Conservation (phyloP, 2,113 vertebrate species). For the Pyxicephalus adspersus region DNA sequence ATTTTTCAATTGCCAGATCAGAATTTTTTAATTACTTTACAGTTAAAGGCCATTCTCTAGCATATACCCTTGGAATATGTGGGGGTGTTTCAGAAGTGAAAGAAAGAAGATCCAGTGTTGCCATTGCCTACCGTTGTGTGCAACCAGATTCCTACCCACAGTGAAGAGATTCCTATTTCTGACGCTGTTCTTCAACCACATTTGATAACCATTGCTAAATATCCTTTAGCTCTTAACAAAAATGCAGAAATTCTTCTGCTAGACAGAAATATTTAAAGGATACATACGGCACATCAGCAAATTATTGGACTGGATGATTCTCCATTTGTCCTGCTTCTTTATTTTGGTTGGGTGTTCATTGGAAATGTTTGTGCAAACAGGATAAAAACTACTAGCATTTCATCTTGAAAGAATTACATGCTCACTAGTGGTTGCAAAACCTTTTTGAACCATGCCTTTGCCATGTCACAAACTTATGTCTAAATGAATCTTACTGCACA, state of each 20-base stretch:
- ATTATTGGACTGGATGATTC: no score
- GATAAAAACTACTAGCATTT: no score
- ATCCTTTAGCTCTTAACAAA: not conserved
- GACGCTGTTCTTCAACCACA: not conserved
- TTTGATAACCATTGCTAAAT: not conserved
- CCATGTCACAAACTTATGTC: no score
- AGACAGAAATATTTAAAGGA: not conserved
- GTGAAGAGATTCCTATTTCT: constrained; percentile 18
- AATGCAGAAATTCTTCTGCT: constrained; percentile 16
- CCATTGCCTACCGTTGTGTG: constrained; percentile 22
- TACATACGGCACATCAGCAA: not conserved
- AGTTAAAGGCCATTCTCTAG: not conserved
- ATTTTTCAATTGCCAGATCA: constrained; percentile 16
- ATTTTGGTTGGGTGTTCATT: no score
- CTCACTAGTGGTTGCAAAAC: no score
- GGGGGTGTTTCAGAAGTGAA: not conserved
- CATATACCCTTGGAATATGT: constrained; percentile 21
- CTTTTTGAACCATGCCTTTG: no score
- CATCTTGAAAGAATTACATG: no score
- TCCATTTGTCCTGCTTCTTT: no score
- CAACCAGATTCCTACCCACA: constrained; percentile 14
- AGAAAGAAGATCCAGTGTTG: constrained; percentile 2
- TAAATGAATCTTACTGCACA: no score
- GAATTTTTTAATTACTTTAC: constrained; percentile 12
- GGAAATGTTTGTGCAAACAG: no score